Evolutionary conservation across 2,797 vertebrate genomes (phyloP).

Genomic region (Gambelia wislizenii): DNA sequence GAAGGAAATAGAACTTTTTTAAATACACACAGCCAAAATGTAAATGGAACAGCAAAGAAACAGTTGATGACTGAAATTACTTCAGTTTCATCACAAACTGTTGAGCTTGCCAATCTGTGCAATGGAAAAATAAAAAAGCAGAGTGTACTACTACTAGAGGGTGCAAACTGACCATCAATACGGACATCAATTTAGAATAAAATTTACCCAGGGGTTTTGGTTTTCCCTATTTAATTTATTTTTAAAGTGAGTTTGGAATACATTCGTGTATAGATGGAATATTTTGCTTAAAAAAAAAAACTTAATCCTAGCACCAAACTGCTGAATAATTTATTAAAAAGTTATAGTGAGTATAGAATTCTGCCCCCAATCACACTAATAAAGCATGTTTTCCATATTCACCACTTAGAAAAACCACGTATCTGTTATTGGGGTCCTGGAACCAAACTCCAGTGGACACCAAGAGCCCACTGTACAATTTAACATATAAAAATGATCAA

Average conservation of each 20-base stretch:
- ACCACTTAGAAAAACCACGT: constrained; percentile 27
- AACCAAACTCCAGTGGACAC: no score
- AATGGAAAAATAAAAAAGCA: constrained; percentile 11
- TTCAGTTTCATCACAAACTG: constrained; percentile 6
- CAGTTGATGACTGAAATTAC: neutral
- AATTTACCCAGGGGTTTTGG: constrained; percentile 28
- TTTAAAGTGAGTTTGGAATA: constrained; percentile 36
- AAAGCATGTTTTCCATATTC: constrained; percentile 14
- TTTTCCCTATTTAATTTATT: constrained; percentile 26
- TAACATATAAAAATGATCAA: no score
- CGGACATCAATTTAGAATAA: fast-evolving
- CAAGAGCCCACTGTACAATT: no score
- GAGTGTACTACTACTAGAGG: neutral
- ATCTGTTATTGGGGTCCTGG: constrained; percentile 31
- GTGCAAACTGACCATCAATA: neutral
- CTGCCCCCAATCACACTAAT: neutral
- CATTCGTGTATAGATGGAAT: constrained; percentile 13
- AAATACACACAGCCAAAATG: neutral
- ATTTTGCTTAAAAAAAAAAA: neutral
- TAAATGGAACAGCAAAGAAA: neutral
- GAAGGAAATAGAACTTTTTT: neutral
- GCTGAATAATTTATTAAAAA: neutral
- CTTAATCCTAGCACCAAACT: neutral
- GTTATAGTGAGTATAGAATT: neutral
- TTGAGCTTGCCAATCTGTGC: neutral